These are phyloP conservation scores for Psittacula derbiana DNA, from an alignment of 2,797 vertebrate species.

Conservation along the genomic window DNA sequence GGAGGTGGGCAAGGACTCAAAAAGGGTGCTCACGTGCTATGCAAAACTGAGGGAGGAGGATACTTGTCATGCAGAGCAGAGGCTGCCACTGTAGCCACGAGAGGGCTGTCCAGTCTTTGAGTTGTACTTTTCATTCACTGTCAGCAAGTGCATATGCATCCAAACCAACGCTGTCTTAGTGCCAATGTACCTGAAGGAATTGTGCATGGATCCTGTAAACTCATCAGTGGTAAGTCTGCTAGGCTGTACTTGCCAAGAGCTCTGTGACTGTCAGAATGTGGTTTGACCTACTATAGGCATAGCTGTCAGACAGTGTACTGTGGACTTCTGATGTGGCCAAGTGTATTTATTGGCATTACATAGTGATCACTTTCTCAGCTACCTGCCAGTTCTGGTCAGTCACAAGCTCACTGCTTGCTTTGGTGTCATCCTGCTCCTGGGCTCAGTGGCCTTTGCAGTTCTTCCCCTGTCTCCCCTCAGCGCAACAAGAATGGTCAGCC, in stretches of 20 bases:
- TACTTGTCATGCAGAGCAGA: background rate
- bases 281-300: background rate
- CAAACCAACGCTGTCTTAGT: rapidly evolving
- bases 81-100: background rate
- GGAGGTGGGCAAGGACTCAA: background rate
- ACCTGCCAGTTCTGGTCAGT: background rate
- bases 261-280: background rate
- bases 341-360: background rate
- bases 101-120: slow-evolving; percentile 26
- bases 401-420: rapidly evolving
- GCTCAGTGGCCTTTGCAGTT: background rate
- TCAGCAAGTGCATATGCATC: rapidly evolving
- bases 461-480: background rate
- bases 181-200: background rate
- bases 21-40: rapidly evolving
- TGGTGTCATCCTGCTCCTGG: background rate
- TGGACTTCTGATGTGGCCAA: background rate
- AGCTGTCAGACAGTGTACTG: background rate
- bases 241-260: background rate
- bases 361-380: background rate
- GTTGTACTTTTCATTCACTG: background rate
- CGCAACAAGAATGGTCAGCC: rapidly evolving
- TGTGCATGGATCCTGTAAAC: background rate
- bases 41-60: background rate
- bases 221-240: background rate